Conservation (phyloP, 2,113 vertebrate species). For the Accipiter cooperii region DNA sequence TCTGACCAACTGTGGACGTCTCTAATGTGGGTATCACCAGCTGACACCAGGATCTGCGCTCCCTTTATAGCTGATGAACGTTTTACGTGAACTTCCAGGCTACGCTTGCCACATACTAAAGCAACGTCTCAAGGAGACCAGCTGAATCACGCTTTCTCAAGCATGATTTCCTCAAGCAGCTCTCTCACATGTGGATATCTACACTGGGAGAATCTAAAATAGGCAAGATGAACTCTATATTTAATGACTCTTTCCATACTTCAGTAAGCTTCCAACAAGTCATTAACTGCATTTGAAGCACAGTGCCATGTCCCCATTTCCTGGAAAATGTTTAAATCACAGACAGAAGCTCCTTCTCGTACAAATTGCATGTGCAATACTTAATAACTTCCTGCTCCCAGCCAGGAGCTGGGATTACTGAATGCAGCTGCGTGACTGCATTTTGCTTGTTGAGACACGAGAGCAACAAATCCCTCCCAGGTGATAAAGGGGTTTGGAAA, state of each 20-base stretch:
- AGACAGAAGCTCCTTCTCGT: not conserved
- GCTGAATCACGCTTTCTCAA: not conserved
- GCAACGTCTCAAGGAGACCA: not conserved
- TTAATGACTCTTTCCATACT: not conserved
- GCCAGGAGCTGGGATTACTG: not conserved
- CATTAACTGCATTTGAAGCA: not conserved
- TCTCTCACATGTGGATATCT: not conserved
- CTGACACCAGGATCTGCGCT: not conserved
- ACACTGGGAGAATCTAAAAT: not conserved
- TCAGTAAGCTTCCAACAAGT: not conserved
- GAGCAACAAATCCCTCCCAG: not conserved
- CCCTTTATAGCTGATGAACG: not conserved
- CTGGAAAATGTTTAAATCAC: not conserved
- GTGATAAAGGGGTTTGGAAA: not conserved
- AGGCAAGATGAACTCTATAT: not conserved
- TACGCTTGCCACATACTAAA: accelerated
- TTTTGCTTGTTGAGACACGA: not conserved
- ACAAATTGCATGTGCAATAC: not conserved
- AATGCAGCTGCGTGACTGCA: not conserved
- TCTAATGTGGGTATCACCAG: not conserved
- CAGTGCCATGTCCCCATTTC: not conserved
- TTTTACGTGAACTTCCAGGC: not conserved
- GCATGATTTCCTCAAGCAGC: not conserved
- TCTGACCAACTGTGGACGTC: not conserved
- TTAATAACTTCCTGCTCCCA: not conserved